Evolutionary conservation across 2,888 invertebrate species (phyloP).

Genomic region (Sphaeridia pumilis): DNA sequence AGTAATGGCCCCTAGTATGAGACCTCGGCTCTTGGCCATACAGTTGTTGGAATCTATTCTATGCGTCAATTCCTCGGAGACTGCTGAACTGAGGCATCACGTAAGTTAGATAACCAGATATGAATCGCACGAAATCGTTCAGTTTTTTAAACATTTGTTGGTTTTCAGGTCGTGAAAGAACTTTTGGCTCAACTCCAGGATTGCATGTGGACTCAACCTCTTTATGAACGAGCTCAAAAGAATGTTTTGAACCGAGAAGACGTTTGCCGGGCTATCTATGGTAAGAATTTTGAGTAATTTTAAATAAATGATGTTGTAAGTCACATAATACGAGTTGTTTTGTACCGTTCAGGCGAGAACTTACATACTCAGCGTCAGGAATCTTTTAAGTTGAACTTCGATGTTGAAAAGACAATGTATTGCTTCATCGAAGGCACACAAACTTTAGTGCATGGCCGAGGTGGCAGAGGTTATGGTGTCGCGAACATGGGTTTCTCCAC

Average conservation of each 20-base stretch:
- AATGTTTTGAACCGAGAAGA: conserved; percentile 34
- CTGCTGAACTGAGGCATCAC: conserved; percentile 41
- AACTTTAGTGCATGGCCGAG: conserved; percentile 50
- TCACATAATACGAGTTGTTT: no score
- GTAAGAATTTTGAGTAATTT: no score
- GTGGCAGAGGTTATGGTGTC: conserved; percentile 51
- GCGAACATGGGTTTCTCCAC: conserved; percentile 48
- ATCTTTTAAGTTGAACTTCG: conserved; percentile 44
- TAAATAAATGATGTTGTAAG: no score
- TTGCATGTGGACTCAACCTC: conserved; percentile 47
- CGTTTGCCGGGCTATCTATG: conserved; percentile 26
- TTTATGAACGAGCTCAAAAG: conserved; percentile 35
- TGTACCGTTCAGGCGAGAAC: conserved; percentile 19
- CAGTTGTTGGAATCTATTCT: conserved; percentile 46
- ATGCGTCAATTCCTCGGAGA: conserved; percentile 39
- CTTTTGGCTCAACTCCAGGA: conserved; percentile 46
- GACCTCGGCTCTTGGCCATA: conserved; percentile 45
- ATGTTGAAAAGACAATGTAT: conserved; percentile 48
- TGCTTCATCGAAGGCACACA: conserved; percentile 48
- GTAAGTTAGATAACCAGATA: conserved; percentile 31
- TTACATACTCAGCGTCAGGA: conserved; percentile 20
- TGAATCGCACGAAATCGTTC: background rate
- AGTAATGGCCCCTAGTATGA: conserved; percentile 40
- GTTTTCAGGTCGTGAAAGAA: conserved; percentile 43
- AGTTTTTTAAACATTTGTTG: no score